Conservation (phyloP, 1,140 invertebrate genomes). For the Notospermus geniculatus region DNA sequence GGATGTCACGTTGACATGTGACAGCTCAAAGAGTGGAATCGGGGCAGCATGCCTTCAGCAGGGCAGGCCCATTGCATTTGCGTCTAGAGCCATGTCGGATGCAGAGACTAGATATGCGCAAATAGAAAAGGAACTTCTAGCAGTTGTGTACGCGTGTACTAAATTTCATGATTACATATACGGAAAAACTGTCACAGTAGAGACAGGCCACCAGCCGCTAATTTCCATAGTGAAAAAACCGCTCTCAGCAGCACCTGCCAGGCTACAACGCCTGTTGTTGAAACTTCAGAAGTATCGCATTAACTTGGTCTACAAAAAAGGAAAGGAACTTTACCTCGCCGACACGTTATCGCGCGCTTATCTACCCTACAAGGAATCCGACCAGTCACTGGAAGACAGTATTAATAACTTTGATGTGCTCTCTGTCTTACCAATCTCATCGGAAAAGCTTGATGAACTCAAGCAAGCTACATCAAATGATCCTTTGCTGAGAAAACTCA, state of each 20-base stretch:
- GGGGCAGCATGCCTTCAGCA: not conserved
- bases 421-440: not conserved
- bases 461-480: not conserved
- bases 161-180: conserved; percentile 8
- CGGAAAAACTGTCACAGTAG: not conserved
- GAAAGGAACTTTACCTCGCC: not conserved
- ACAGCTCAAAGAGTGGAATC: no score
- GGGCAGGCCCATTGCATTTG: not conserved
- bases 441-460: not conserved
- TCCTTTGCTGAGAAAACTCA: not conserved
- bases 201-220: not conserved
- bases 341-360: not conserved
- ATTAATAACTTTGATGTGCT: not conserved
- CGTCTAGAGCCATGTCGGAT: not conserved
- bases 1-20: no score
- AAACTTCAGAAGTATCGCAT: not conserved
- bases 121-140: conserved; percentile 8
- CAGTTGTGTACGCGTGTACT: not conserved
- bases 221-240: not conserved
- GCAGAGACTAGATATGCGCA: conserved; percentile 3
- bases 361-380: not conserved
- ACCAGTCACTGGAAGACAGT: not conserved
- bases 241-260: not conserved
- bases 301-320: not conserved
- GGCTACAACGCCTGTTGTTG: conserved; percentile 4